Evolutionary conservation across 2,888 invertebrate genomes (phyloP).

Genomic region (Physocephala rufipes): DNA sequence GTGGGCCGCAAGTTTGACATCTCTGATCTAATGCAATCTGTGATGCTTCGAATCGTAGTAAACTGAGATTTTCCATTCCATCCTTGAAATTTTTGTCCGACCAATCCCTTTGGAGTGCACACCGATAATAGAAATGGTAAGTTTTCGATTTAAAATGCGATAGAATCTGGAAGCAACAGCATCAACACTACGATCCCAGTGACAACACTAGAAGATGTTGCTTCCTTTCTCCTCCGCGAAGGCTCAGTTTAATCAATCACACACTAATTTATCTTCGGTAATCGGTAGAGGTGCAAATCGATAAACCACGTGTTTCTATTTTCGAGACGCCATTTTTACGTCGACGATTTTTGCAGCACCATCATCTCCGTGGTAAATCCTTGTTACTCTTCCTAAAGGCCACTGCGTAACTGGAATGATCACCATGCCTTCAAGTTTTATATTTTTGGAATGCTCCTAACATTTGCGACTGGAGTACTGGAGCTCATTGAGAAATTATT

Average conservation of each 20-base stretch:
- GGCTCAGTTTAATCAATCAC: too few relatives aligned
- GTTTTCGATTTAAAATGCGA: not conserved
- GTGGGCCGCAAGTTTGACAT: too few relatives aligned
- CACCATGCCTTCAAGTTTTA: not conserved
- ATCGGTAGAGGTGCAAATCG: conserved; percentile 23
- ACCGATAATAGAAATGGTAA: too few relatives aligned
- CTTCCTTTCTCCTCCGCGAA: too few relatives aligned
- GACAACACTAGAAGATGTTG: too few relatives aligned
- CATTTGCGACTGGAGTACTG: not conserved
- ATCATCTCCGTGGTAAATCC: not conserved
- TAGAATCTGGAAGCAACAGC: not conserved
- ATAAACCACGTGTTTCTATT: conserved; percentile 11
- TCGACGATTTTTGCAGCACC: not conserved
- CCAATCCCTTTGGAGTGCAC: not conserved
- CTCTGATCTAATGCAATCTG: too few relatives aligned
- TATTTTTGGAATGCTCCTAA: not conserved
- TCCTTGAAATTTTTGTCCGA: conserved; percentile 1
- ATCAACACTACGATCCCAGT: too few relatives aligned
- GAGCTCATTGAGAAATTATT: not conserved
- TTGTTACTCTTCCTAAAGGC: conserved; percentile 12
- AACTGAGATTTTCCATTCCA: conserved; percentile 13
- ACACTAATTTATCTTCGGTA: not conserved
- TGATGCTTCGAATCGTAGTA: conserved; percentile 29
- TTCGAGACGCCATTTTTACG: conserved; percentile 9
- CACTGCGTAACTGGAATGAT: conserved; percentile 18